Base-by-base conservation (phyloP, 2,888 invertebrate species). In the Melinaea marsaeus region DNA sequence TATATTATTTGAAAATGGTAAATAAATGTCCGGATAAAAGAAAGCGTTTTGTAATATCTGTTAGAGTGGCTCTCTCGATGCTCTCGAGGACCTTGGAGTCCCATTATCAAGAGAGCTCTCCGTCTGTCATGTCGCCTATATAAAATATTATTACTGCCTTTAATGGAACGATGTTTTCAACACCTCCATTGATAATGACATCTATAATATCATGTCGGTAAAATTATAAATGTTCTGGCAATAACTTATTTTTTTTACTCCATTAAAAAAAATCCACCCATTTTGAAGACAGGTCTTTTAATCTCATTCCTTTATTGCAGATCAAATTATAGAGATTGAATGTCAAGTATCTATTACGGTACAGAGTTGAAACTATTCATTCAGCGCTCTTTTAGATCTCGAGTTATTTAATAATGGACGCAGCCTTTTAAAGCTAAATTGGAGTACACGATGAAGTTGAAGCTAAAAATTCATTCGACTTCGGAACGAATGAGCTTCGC, bases 321-420 rank as follows among this genome's bases (percentile, higher is more conserved):
- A 42, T 42, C 11, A 42, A 42, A 42, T 42, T 42, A 9, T 11
- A 59, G 57, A 58, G 46, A n/a, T 22, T 35, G 42, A 63, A 60
- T 60, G 59, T 63, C 48, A 56, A 57, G 63, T 42, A 42, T 42
- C 42, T 13, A 57, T 58, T 64, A 64, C 56, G 57, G 37, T 54
- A 13, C 3, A 32, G 46, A 64, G 54, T 33, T 58, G 47, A 37
- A 47, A 46, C 60, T 55, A 58, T 60, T 61, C 60, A 63, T 57
- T 45, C 51, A 46, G 51, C 47, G 32, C 64, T 59, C 7, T 22
- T 51, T 51, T 32, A 51, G 22, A 51, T 37, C 56, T 64, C 45
- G 51, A 61, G 61, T 58, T 64, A 61, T 64, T 64, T 56, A 64
- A 64, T 61, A 61, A 58, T 58, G 57, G 63, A 60, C 35, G 60